These are phyloP conservation scores for Solenopsis invicta DNA, from an alignment of 1,140 invertebrate species.

Conservation along the genomic window DNA sequence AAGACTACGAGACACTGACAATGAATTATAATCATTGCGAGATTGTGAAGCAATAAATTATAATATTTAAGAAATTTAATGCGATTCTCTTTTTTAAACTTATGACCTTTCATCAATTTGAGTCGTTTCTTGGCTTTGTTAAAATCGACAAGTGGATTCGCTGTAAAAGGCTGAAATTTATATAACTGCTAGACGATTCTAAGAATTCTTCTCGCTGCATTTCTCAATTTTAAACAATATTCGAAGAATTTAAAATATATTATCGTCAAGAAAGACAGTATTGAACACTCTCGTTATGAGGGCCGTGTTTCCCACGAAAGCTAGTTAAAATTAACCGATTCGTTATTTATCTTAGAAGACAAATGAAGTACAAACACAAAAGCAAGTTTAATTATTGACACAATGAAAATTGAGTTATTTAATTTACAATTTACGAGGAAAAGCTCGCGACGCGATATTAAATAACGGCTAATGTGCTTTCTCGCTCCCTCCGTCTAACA, in stretches of 20 bases:
- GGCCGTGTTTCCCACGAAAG: background rate
- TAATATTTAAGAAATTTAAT: background rate
- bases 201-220: background rate
- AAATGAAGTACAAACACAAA: background rate
- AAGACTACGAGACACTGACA: background rate
- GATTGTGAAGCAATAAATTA: background rate
- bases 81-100: background rate
- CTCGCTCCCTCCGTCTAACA: background rate
- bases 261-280: background rate
- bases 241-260: background rate
- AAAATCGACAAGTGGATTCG: background rate
- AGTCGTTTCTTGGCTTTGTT: background rate
- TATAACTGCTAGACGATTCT: background rate
- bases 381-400: background rate
- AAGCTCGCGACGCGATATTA: background rate
- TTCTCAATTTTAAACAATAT: background rate
- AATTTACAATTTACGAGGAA: background rate
- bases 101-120: background rate
- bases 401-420: constrained; percentile 2
- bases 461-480: background rate
- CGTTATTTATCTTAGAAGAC: background rate
- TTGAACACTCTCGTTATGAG: background rate
- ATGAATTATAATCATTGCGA: background rate
- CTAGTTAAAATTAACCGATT: constrained; percentile 31
- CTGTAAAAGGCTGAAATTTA: background rate